Base-by-base conservation (phyloP, 1,140 invertebrate genomes). In the Drosophila rhopaloa region DNA sequence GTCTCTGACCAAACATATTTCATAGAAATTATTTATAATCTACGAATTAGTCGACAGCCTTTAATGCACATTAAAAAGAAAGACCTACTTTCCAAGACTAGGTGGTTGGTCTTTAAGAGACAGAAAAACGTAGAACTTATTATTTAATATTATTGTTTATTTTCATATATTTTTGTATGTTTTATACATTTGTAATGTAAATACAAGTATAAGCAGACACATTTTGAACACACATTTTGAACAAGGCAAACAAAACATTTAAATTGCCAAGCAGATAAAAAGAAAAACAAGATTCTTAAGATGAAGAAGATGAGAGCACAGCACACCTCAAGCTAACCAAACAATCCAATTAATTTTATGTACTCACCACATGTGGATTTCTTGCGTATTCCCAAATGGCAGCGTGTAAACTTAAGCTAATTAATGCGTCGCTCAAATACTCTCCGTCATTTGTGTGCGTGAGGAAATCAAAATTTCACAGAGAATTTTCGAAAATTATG, bases 401-500 rank as follows among this genome's bases (percentile, higher is more conserved):
- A 24, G 1, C 43, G 43, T 29, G 43, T 40, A 70, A 70, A 41
- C 44, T 70, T 71, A 32, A 58, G 37, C 68, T 50, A 68, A 68
- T 68, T 68, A 68, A 68, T 53, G 66, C 24, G 11, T 44, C 19
- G 53, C 66, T 58, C 44, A 57, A 37, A 58, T 71, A 50, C 57
- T 48, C 37, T 19, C 37, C 16, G 14, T 16, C 37, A 41, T n/a
- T 55, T 71, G 68, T 50, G 51, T 41, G 66, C 44, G 66, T 35
- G 43, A 27, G 44, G 29, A 35, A 57, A 43, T 71, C 43, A 58
- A 71, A 72, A 72, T 58, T 71, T 48, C 66, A 71, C 53, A 41
- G 19, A 43, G 53, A 72, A 50, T 48, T 71, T 71, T 57, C 27
- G 35, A 71, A 71, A 71, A 72, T 71, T 27, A 72, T 72, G 50